Evolutionary conservation across 2,888 invertebrate genomes (phyloP).

Genomic region (Dryococelus australis): DNA sequence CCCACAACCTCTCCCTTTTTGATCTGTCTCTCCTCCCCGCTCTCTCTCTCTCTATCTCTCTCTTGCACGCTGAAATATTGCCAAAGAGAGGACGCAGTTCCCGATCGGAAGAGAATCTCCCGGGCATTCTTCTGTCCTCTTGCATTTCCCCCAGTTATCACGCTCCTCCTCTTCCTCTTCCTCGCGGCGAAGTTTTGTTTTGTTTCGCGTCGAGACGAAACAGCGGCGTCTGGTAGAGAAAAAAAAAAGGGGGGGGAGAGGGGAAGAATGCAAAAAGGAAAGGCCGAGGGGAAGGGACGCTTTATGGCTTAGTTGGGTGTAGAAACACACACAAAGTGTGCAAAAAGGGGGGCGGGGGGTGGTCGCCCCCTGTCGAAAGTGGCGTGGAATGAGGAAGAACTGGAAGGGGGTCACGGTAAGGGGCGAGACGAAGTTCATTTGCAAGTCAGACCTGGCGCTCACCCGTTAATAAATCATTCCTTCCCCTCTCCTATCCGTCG

Average conservation of each 20-base stretch:
- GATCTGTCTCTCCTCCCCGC: background rate
- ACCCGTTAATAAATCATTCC: background rate
- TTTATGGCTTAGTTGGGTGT: conserved; percentile 16
- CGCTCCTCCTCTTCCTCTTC: background rate
- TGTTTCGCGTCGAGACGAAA: conserved; percentile 8
- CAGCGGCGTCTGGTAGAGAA: background rate
- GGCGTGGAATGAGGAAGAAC: background rate
- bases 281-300: background rate
- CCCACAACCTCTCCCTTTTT: background rate
- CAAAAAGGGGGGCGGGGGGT: background rate
- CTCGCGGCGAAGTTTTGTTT: background rate
- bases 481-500: background rate
- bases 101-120: background rate
- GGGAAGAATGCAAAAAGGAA: background rate
- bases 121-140: conserved; percentile 10
- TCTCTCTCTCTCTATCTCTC: background rate
- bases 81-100: background rate
- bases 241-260: background rate
- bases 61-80: background rate
- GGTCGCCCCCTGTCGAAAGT: background rate
- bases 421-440: background rate
- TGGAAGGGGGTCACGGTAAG: background rate
- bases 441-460: conserved; percentile 16
- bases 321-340: conserved; percentile 16
- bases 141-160: background rate